phyloP scores from a whole-genome alignment of 2,888 invertebrate genomes.

The Sminthurides aquaticus region DNA sequence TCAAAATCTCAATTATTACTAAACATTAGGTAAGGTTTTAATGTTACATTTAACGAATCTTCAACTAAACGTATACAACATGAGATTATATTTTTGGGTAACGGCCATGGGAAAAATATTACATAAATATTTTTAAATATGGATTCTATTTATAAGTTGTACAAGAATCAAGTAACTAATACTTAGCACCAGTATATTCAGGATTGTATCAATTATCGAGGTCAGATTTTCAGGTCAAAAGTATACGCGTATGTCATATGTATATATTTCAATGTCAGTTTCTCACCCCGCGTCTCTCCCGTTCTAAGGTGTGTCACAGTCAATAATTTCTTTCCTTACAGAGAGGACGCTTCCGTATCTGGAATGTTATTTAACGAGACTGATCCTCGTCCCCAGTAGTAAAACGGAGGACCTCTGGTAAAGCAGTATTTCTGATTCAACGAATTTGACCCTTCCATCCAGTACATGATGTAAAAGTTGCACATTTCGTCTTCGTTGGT shows the following conservation, averaged over 20 bases:
- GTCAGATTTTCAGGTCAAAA: background rate
- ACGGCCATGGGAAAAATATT: too few species aligned
- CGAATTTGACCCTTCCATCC: constrained; percentile 68
- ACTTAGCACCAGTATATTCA: too few species aligned
- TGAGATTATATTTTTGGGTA: too few species aligned
- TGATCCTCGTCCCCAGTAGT: constrained; percentile 63
- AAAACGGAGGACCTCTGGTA: constrained; percentile 72
- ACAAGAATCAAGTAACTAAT: too few species aligned
- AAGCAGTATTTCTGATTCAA: constrained; percentile 75
- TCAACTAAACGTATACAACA: too few species aligned
- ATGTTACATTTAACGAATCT: too few species aligned
- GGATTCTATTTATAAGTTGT: too few species aligned
- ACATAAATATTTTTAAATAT: too few species aligned
- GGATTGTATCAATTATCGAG: too few species aligned
- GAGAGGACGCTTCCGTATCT: constrained; percentile 58
- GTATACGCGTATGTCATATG: background rate
- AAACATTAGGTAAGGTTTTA: too few species aligned
- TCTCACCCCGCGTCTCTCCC: background rate
- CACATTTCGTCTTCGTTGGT: constrained; percentile 91
- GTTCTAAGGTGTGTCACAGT: background rate
- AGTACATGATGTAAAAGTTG: constrained; percentile 92
- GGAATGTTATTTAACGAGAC: constrained; percentile 68
- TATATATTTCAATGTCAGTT: background rate
- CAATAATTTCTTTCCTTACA: constrained; percentile 45
- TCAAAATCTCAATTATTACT: too few species aligned